Conservation (phyloP, 2,888 invertebrate genomes). For the Aphodius granarius region DNA sequence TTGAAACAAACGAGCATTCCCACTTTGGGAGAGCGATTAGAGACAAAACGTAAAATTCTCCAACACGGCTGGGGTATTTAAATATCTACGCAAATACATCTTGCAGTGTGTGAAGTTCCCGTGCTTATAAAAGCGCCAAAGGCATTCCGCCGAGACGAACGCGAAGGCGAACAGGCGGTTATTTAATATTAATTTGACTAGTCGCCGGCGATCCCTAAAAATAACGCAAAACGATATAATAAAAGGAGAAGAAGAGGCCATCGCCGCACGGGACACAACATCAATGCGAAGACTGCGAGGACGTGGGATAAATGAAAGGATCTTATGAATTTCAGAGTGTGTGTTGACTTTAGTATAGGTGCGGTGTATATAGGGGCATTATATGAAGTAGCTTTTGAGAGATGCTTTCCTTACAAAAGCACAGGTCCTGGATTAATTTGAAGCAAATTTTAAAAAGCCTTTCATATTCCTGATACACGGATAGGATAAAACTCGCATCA, state of each 20-base stretch:
- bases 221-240: neutral
- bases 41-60: neutral
- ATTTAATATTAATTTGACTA: neutral
- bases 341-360: too few species aligned
- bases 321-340: too few species aligned
- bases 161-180: neutral
- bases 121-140: neutral
- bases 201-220: neutral
- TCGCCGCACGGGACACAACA: too few species aligned
- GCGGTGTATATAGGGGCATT: too few species aligned
- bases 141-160: neutral
- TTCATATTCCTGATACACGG: too few species aligned
- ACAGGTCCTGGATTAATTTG: too few species aligned
- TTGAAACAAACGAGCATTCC: neutral
- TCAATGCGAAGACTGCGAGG: too few species aligned
- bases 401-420: too few species aligned
- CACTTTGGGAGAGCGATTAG: neutral
- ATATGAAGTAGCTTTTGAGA: too few species aligned
- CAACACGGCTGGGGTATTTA: neutral
- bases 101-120: neutral
- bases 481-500: too few species aligned
- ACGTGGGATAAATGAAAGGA: too few species aligned
- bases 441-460: too few species aligned
- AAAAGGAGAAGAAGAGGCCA: neutral
- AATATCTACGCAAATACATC: neutral